Conservation (phyloP, 2,113 vertebrate genomes). For the Capreolus pygargus region DNA sequence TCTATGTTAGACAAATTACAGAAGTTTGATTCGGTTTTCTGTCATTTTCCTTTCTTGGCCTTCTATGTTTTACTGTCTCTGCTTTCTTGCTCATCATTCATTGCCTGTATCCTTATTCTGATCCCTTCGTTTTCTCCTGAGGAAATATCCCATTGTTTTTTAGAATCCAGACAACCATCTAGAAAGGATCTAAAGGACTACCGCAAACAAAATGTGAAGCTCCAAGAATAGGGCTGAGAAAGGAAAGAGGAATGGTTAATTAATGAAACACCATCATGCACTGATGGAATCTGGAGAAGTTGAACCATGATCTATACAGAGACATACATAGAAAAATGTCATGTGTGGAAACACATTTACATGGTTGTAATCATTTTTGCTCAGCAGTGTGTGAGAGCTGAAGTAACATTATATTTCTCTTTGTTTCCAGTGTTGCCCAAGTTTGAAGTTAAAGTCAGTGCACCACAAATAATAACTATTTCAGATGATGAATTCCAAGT, state of each 20-base stretch:
- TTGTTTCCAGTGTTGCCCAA: conserved; percentile 77
- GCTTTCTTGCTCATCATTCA: neutral
- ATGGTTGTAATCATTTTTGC: neutral
- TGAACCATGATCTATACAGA: neutral
- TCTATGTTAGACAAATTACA: neutral
- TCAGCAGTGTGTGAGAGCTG: neutral
- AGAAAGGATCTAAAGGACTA: neutral
- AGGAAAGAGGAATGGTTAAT: neutral
- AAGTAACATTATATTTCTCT: conserved; percentile 5
- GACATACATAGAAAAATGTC: neutral
- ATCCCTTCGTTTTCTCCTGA: neutral
- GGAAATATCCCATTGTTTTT: neutral
- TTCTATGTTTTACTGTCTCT: neutral
- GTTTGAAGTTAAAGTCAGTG: conserved; percentile 68
- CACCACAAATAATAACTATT: conserved; percentile 73
- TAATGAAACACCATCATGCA: neutral
- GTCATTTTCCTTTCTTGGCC: neutral
- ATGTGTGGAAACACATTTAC: neutral
- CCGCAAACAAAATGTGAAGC: neutral
- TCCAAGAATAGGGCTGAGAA: neutral
- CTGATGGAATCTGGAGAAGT: neutral
- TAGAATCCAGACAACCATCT: neutral
- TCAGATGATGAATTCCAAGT: conserved; percentile 75
- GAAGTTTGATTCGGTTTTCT: neutral
- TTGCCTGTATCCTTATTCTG: neutral